phyloP scores from a whole-genome alignment of 1,140 invertebrate species.

The Aphaenogaster ashmeadi region DNA sequence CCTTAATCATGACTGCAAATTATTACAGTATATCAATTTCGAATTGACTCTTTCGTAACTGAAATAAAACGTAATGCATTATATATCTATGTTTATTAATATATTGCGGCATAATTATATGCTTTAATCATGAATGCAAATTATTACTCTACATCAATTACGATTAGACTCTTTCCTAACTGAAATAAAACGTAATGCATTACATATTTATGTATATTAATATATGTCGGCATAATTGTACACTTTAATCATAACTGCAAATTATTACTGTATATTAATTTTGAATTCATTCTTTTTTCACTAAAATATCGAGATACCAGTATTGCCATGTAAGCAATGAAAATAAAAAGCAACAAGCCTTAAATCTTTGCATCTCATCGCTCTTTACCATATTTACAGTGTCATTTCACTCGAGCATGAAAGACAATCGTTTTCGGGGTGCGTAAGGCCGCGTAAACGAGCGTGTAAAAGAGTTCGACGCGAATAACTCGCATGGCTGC shows the following conservation, averaged over 20 bases:
- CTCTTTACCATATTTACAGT: conserved; percentile 11
- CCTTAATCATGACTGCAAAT: background rate
- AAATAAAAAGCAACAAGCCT: background rate
- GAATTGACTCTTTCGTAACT: background rate
- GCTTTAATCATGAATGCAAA: background rate
- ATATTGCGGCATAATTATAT: too few relatives aligned
- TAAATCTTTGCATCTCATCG: background rate
- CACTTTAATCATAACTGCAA: background rate
- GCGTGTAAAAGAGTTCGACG: conserved; percentile 21
- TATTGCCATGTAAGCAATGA: background rate
- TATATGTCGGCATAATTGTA: background rate
- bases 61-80: background rate
- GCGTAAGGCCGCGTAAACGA: background rate
- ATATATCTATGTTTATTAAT: background rate
- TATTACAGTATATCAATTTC: background rate
- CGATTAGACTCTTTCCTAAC: background rate
- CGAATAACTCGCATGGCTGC: background rate
- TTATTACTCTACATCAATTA: background rate
- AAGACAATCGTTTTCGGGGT: background rate
- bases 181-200: conserved; percentile 3
- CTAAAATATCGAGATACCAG: background rate
- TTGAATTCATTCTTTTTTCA: background rate
- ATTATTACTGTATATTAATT: background rate
- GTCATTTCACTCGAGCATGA: conserved; percentile 13
- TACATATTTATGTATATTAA: background rate